Evolutionary conservation across 2,888 invertebrate genomes (phyloP).

Genomic region (Creontiades dilutus): DNA sequence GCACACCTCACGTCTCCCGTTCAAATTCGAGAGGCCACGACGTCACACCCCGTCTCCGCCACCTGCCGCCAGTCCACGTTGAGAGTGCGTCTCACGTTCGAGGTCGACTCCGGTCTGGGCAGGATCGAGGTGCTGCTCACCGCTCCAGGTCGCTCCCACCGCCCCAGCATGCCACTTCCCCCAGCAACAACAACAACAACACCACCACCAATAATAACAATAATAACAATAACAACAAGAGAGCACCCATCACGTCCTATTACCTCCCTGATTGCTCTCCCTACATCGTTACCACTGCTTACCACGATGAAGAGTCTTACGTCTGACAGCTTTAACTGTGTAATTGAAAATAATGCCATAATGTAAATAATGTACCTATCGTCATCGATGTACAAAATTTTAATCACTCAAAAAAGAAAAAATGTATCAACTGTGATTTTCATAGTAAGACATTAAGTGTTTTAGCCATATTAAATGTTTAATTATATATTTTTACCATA

Average conservation of each 20-base stretch:
- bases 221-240: slow-evolving; percentile 70
- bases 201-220: slow-evolving; percentile 74
- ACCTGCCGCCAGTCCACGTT: slow-evolving; percentile 83
- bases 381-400: slow-evolving; percentile 64
- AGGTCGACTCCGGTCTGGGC: slow-evolving; percentile 76
- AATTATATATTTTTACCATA: slow-evolving; percentile 70
- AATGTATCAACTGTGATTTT: slow-evolving; percentile 70
- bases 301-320: slow-evolving; percentile 78
- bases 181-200: slow-evolving; percentile 75
- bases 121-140: slow-evolving; percentile 76
- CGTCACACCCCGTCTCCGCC: slow-evolving; percentile 78
- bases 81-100: slow-evolving; percentile 80
- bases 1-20: slow-evolving; percentile 79
- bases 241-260: slow-evolving; percentile 78
- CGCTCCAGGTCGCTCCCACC: slow-evolving; percentile 76
- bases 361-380: slow-evolving; percentile 34
- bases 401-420: slow-evolving; percentile 41
- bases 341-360: slow-evolving; percentile 60
- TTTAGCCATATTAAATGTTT: slow-evolving; percentile 73
- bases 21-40: slow-evolving; percentile 80
- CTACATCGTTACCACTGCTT: slow-evolving; percentile 76
- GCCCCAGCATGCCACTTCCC: slow-evolving; percentile 76
- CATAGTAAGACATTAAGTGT: slow-evolving; percentile 72
- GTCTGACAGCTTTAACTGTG: slow-evolving; percentile 76
- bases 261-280: slow-evolving; percentile 77